A percentile compares a stretch with the other conserved stretches of the same genome.
phyloP scores from a whole-genome alignment of 2,888 invertebrate species.

The Sturmia bella region DNA sequence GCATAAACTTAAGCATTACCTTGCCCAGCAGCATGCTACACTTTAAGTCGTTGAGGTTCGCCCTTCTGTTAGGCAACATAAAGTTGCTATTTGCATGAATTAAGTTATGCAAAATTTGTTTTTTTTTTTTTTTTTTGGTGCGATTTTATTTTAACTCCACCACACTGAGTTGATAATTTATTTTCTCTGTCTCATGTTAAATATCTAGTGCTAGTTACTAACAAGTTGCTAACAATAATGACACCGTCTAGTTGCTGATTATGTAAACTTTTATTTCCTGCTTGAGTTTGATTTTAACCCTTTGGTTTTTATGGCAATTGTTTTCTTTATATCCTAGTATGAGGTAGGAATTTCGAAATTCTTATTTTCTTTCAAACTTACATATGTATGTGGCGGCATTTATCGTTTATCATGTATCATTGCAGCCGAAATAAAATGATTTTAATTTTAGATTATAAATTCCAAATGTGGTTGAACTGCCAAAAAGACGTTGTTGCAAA shows the following conservation, averaged over 20 bases:
- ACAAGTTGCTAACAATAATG: neutral
- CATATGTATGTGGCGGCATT: constrained; percentile 51
- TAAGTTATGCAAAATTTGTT: too few species aligned
- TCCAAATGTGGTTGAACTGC: constrained; percentile 55
- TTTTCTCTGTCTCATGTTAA: neutral
- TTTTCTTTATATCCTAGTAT: constrained; percentile 29
- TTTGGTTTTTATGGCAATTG: neutral
- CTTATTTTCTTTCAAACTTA: neutral
- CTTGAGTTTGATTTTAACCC: neutral
- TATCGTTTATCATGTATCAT: constrained; percentile 63
- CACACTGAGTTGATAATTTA: too few species aligned
- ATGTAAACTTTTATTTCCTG: constrained; percentile 8
- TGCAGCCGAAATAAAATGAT: constrained; percentile 73
- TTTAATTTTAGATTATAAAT: constrained; percentile 78
- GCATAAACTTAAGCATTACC: too few species aligned
- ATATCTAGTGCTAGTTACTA: constrained; percentile 43
- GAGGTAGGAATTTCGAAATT: constrained; percentile 14
- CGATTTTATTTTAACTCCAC: too few species aligned
- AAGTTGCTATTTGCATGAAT: too few species aligned
- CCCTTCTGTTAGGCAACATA: too few species aligned
- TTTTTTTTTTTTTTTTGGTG: too few species aligned
- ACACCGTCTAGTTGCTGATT: neutral
- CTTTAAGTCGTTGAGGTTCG: too few species aligned
- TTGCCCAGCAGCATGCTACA: too few species aligned
- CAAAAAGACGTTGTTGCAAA: constrained; percentile 39